Evolutionary conservation across 2,888 invertebrate species (phyloP).

Genomic region (Callimorpha dominula): DNA sequence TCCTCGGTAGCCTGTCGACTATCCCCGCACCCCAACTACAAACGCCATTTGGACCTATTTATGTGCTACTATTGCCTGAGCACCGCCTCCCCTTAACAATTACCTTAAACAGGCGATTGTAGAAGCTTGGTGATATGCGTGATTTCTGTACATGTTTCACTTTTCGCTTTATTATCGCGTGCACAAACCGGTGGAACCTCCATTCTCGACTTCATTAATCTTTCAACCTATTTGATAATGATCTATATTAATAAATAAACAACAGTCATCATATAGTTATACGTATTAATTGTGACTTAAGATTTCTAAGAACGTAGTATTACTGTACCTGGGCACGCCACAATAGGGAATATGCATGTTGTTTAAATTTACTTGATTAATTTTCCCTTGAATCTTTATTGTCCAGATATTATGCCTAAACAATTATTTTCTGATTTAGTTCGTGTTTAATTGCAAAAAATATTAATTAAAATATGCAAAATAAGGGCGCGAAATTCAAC

Average conservation of each 20-base stretch:
- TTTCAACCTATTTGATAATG: conserved; percentile 64
- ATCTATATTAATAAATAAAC: conserved; percentile 62
- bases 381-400: too few species aligned
- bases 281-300: conserved; percentile 45
- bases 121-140: conserved; percentile 52
- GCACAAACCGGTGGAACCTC: conserved; percentile 61
- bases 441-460: too few species aligned
- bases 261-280: conserved; percentile 37
- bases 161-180: conserved; percentile 50
- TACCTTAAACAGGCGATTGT: conserved; percentile 57
- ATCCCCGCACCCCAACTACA: conserved; percentile 67
- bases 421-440: too few species aligned
- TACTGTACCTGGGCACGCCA: too few species aligned
- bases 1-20: conserved; percentile 59
- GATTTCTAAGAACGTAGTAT: conserved; percentile 32
- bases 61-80: conserved; percentile 64
- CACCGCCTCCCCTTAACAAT: background rate
- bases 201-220: conserved; percentile 59
- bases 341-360: too few species aligned
- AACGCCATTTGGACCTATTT: conserved; percentile 82
- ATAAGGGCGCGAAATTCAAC: too few species aligned
- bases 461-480: too few species aligned
- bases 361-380: too few species aligned
- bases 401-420: too few species aligned
- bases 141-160: conserved; percentile 31